Percentiles rank a stretch among this genome's conserved stretches.
phyloP scores from a whole-genome alignment of 2,797 vertebrate genomes.

The Pseudochirops cupreus region DNA sequence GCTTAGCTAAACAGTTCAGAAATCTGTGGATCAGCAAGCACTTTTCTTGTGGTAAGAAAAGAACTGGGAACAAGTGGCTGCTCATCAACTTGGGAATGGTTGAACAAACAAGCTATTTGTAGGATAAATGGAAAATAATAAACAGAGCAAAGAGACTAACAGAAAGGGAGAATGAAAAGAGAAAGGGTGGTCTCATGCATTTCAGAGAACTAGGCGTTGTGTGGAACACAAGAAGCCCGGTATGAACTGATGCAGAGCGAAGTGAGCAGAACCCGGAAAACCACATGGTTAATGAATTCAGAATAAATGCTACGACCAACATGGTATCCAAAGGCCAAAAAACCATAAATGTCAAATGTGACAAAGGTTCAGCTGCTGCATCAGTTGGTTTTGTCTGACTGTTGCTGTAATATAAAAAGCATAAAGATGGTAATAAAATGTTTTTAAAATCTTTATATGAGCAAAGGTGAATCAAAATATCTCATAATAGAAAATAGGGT shows the following conservation, averaged over 20 bases:
- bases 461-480: constrained; percentile 14
- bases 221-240: not conserved
- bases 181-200: not conserved
- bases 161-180: not conserved
- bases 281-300: not conserved
- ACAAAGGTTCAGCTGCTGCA: not conserved
- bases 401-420: not conserved
- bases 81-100: not conserved
- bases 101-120: not conserved
- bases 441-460: not conserved
- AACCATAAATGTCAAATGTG: not conserved
- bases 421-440: not conserved
- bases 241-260: not conserved
- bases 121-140: not conserved
- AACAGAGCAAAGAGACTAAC: not conserved
- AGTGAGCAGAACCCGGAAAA: not conserved
- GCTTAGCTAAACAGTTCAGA: not conserved
- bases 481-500: not conserved
- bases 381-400: not conserved
- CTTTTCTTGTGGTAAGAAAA: not conserved
- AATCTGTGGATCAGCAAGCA: not conserved
- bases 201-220: not conserved
- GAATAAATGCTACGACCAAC: not conserved
- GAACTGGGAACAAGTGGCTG: not conserved
- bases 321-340: not conserved